Percentiles rank a stretch among this genome's conserved stretches.
phyloP scores from a whole-genome alignment of 2,797 vertebrate species.

The Thamnophis elegans region DNA sequence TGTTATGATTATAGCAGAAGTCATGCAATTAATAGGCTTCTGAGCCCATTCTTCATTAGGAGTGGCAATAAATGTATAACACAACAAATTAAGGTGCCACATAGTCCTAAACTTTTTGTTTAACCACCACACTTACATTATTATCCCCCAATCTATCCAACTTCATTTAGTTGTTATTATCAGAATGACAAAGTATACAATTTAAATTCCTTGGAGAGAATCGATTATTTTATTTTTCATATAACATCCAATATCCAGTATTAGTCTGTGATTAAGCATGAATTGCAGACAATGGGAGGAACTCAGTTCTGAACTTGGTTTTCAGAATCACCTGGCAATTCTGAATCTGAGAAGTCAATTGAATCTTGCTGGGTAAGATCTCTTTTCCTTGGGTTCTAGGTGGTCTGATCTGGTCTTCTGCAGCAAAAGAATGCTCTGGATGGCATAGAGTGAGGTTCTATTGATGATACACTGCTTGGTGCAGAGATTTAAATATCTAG shows the following conservation, averaged over 20 bases:
- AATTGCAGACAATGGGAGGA: neutral
- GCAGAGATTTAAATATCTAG: neutral
- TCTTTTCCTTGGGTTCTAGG: neutral
- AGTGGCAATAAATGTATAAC: slow-evolving; percentile 1
- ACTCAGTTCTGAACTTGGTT: neutral
- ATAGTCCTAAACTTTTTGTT: neutral
- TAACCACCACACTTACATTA: neutral
- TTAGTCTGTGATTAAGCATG: neutral
- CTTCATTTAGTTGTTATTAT: neutral
- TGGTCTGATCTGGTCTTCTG: neutral
- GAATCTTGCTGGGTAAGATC: neutral
- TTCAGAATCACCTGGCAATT: neutral
- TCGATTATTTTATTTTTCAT: neutral
- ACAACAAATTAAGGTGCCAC: neutral
- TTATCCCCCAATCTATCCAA: neutral
- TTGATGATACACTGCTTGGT: neutral
- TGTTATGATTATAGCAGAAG: neutral
- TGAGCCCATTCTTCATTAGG: neutral
- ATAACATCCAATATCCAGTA: neutral
- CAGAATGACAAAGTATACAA: neutral
- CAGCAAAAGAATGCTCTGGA: neutral
- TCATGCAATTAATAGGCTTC: neutral
- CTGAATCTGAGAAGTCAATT: neutral
- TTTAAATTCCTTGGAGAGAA: neutral
- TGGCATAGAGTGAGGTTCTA: neutral